phyloP scores from a whole-genome alignment of 2,888 invertebrate species.

The Oxyscelio sp. region DNA sequence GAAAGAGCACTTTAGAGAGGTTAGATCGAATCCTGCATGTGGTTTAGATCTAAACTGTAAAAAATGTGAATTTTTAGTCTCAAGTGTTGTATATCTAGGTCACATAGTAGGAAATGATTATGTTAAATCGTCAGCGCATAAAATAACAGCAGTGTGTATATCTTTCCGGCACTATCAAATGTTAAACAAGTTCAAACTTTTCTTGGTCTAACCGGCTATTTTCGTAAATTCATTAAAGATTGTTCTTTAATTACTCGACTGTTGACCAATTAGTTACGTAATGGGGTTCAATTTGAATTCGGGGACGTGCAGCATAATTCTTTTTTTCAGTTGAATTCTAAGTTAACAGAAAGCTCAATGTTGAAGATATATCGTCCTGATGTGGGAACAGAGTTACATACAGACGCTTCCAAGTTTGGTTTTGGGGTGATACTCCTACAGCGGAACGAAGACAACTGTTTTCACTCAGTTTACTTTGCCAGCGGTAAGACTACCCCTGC shows the following conservation, averaged over 20 bases:
- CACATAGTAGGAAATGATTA: background rate
- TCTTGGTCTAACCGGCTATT: slow-evolving; percentile 71
- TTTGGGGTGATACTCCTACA: slow-evolving; percentile 4
- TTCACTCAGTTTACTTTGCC: slow-evolving; percentile 2
- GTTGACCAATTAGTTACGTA: slow-evolving; percentile 15
- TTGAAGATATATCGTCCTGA: background rate
- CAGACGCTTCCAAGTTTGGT: slow-evolving; percentile 9
- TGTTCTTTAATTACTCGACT: slow-evolving; percentile 40
- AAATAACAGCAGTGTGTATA: slow-evolving; percentile 13
- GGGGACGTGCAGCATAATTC: slow-evolving; percentile 1
- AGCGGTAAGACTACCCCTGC: slow-evolving; percentile 69
- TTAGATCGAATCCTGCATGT: background rate
- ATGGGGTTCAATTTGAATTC: slow-evolving; percentile 4
- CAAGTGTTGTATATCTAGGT: slow-evolving; percentile 6
- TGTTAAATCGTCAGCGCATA: background rate
- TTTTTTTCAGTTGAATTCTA: slow-evolving; percentile 23
- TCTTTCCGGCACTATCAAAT: slow-evolving; percentile 59
- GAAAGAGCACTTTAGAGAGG: background rate
- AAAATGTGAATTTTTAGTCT: slow-evolving; percentile 4
- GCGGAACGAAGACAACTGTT: background rate
- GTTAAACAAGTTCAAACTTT: slow-evolving; percentile 66
- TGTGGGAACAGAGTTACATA: slow-evolving; percentile 2
- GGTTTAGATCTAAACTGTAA: slow-evolving; percentile 17
- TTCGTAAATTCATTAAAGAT: too few species aligned
- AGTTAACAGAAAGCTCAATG: background rate